A percentile compares a stretch with the other conserved stretches of the same genome.
phyloP scores from a whole-genome alignment of 2,888 invertebrate genomes.

The Disparrhopalites patrizii region DNA sequence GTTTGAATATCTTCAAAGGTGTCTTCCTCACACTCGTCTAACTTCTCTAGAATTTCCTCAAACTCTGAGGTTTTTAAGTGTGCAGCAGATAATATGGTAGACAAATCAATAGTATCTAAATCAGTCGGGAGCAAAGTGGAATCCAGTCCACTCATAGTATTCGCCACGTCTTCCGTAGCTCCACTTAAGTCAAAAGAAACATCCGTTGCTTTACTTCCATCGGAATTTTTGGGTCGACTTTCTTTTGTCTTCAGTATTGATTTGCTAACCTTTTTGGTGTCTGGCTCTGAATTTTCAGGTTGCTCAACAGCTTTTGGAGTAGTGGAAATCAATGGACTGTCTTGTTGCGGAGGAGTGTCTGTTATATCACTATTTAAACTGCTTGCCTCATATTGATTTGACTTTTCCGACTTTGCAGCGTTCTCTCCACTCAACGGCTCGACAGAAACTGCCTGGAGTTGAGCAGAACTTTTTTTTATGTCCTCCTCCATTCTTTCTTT shows the following conservation, averaged over 20 bases:
- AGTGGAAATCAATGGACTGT: too few species aligned
- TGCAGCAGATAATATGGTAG: slow-evolving; percentile 37
- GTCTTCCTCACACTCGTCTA: slow-evolving; percentile 27
- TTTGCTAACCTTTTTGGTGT: neutral
- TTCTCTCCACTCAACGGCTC: neutral
- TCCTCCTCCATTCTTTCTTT: slow-evolving; percentile 29
- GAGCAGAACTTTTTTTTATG: slow-evolving; percentile 24
- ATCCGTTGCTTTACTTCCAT: slow-evolving; percentile 2
- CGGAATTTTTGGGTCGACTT: neutral
- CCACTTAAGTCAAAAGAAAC: slow-evolving; percentile 13
- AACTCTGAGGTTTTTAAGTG: slow-evolving; percentile 40
- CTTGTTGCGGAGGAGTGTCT: too few species aligned
- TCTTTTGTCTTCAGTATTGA: slow-evolving; percentile 14
- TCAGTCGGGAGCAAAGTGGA: slow-evolving; percentile 16
- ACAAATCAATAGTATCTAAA: slow-evolving; percentile 23
- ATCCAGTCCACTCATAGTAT: slow-evolving; percentile 1
- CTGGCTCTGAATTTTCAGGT: neutral
- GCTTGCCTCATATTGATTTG: too few species aligned
- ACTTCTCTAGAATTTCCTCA: slow-evolving; percentile 38
- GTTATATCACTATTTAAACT: too few species aligned
- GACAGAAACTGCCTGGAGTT: slow-evolving; percentile 14
- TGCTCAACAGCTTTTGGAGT: too few species aligned
- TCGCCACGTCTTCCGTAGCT: slow-evolving; percentile 8
- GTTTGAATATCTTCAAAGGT: slow-evolving; percentile 14
- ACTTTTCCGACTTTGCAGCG: neutral